Percentiles rank a stretch among this genome's conserved stretches.
Evolutionary conservation across 2,888 invertebrate species (phyloP).

Genomic region (Tetropium fuscum): DNA sequence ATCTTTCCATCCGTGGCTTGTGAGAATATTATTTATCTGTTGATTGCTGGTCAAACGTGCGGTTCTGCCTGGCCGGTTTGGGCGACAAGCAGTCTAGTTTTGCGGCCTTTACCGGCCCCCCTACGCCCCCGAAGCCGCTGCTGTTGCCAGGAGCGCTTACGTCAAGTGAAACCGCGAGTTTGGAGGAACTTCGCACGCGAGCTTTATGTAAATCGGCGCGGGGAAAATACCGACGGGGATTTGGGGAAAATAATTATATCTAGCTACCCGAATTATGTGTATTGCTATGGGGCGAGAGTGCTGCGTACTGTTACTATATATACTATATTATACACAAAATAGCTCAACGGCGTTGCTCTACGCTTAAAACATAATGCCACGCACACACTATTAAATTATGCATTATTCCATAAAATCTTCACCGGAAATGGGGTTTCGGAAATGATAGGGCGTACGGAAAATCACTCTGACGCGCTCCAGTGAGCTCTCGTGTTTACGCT

Average conservation of each 20-base stretch:
- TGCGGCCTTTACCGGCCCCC: background rate
- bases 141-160: constrained; percentile 1
- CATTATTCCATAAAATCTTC: background rate
- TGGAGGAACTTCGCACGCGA: background rate
- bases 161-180: background rate
- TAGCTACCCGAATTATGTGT: no score
- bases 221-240: background rate
- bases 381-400: constrained; percentile 4
- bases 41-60: constrained; percentile 10
- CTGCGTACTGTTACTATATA: no score
- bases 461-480: background rate
- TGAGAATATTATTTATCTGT: constrained; percentile 3
- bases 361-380: no score
- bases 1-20: background rate
- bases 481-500: no score
- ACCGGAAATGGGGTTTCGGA: constrained; percentile 6
- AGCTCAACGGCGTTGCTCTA: no score
- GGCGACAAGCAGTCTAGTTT: constrained; percentile 20
- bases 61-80: background rate
- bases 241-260: background rate
- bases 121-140: background rate
- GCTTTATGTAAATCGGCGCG: background rate
- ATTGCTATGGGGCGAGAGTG: no score
- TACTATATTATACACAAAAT: no score
- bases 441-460: background rate